phyloP scores from a whole-genome alignment of 2,888 invertebrate species.

The Tipula helvola region DNA sequence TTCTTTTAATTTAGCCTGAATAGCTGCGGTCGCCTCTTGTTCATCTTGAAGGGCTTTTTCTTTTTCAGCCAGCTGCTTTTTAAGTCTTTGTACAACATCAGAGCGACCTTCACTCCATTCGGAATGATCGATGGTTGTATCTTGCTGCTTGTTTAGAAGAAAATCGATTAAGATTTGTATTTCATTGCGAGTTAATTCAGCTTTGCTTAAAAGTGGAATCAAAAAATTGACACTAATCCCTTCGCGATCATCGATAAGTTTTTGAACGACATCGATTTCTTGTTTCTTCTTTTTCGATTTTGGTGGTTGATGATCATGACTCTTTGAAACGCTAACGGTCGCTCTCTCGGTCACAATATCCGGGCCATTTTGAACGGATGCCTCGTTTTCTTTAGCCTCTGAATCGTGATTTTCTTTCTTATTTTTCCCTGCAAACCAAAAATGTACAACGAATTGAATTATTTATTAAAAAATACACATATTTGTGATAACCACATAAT shows the following conservation, averaged over 20 bases:
- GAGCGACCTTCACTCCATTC: slow-evolving; percentile 63
- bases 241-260: slow-evolving; percentile 51
- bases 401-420: neutral
- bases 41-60: slow-evolving; percentile 65
- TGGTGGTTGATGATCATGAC: neutral
- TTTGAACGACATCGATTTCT: slow-evolving; percentile 39
- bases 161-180: slow-evolving; percentile 82
- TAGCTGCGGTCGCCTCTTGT: slow-evolving; percentile 58
- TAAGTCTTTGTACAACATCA: slow-evolving; percentile 73
- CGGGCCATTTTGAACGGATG: neutral
- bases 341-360: neutral
- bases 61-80: slow-evolving; percentile 79
- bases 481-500: neutral
- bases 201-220: slow-evolving; percentile 62
- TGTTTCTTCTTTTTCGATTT: slow-evolving; percentile 43
- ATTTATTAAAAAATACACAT: neutral
- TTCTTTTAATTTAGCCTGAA: slow-evolving; percentile 68
- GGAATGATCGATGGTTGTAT: slow-evolving; percentile 56
- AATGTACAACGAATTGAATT: neutral
- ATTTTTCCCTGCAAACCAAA: neutral
- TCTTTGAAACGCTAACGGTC: neutral
- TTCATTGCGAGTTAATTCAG: slow-evolving; percentile 73
- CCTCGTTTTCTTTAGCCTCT: neutral
- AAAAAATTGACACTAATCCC: slow-evolving; percentile 56
- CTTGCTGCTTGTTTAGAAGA: slow-evolving; percentile 77